Conservation (phyloP, 2,797 vertebrate genomes). For the Monodelphis domestica region DNA sequence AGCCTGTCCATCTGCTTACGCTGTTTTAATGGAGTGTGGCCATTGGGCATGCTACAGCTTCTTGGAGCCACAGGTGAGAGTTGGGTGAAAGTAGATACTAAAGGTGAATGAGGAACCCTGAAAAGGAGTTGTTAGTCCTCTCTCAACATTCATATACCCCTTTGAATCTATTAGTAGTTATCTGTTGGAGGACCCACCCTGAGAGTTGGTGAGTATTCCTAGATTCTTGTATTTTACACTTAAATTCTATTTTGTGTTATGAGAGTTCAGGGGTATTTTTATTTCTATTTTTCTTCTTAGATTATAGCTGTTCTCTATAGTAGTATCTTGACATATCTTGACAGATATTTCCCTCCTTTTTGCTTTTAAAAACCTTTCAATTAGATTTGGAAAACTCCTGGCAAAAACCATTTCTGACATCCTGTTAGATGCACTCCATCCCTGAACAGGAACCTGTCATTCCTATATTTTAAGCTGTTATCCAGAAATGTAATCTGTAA, state of each 20-base stretch:
- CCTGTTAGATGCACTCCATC: background rate
- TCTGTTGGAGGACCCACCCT: background rate
- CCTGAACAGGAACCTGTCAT: background rate
- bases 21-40: too few relatives aligned
- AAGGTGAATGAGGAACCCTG: too few relatives aligned
- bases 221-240: background rate
- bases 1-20: too few relatives aligned
- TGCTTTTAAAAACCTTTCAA: background rate
- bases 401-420: background rate
- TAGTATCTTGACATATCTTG: too few relatives aligned
- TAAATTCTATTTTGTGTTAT: background rate
- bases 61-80: too few relatives aligned
- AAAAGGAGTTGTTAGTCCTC: too few relatives aligned
- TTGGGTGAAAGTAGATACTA: too few relatives aligned
- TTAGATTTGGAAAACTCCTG: background rate
- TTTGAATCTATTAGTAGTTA: background rate
- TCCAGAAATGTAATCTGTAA: background rate
- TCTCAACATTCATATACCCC: too few relatives aligned
- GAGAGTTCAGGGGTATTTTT: background rate
- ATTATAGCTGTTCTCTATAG: background rate
- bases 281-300: background rate
- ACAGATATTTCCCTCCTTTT: background rate
- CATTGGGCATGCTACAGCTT: too few relatives aligned
- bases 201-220: background rate
- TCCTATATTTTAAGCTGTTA: background rate